Base-by-base conservation (phyloP, 2,797 vertebrate species). In the Staurois parvus region DNA sequence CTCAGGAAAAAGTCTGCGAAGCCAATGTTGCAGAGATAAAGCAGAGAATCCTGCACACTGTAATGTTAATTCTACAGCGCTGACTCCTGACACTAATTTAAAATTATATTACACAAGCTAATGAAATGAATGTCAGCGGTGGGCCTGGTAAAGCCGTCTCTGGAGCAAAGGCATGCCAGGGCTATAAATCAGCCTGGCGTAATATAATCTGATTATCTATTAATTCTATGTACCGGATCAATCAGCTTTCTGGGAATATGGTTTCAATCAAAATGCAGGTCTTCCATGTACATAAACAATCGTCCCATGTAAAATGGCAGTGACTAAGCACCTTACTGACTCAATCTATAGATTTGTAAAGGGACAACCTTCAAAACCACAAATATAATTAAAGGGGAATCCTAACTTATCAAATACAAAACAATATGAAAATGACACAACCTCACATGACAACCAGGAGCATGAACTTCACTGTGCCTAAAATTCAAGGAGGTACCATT, bases 181-280 rank as follows among this genome's bases (percentile, higher is more conserved):
- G 26, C 52, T 64, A 13, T 30, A 45, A 24, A 67, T 75, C 72
- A 66, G 70, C 15, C 59, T 28, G 9, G 34, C 19, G 10, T 75
- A 83, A 67, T 75, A 42, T 48, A 66, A 83, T 67, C 26, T 30
- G 28, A 75, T 67, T 67, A 83, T 37, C 81, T 64, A 74, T 75
- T 83, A 74, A 74, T 82, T 74, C 56, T n/a, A 34, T 74, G 37
- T 32, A 74, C 34, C 21, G 34, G 37, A 82, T 82, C 72, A 82
- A 82, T 82, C 37, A 72, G 70, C 45, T 81, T 62, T 62, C 52
- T 52, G n/a, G 56, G 70, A 66, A 82, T 74, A 8, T 29, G 72
- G 29, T 32, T 64, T 83, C 19, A 67, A n/a, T 66, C 62, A 76
- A 64, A 21, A 52, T n/a, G 21, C 40, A 26, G 24, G 21, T 24